phyloP scores from a whole-genome alignment of 2,888 invertebrate genomes.

The Melanostoma mellinum region DNA sequence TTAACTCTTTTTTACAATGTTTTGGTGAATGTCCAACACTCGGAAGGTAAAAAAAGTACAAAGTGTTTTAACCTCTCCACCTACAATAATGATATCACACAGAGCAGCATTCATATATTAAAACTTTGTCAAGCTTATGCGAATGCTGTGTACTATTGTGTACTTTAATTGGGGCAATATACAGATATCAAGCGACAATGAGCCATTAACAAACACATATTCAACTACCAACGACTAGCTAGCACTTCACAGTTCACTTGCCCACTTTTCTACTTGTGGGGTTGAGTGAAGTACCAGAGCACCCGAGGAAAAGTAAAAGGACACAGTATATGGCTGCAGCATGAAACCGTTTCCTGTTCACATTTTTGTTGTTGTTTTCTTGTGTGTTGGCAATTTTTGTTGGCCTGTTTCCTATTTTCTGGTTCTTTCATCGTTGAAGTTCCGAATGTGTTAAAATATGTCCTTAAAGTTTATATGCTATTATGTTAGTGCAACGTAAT shows the following conservation, averaged over 20 bases:
- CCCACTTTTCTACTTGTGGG: not conserved
- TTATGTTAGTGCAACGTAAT: constrained; percentile 56
- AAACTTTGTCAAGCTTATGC: no score
- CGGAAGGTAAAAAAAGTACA: no score
- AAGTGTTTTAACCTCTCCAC: no score
- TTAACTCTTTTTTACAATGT: no score
- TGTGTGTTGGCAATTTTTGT: constrained; percentile 17
- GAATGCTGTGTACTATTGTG: no score
- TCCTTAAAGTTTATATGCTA: constrained; percentile 62
- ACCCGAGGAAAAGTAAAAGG: constrained; percentile 7
- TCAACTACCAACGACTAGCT: not conserved
- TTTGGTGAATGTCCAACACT: no score
- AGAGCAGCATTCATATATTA: no score
- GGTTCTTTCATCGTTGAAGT: constrained; percentile 6
- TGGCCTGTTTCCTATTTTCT: constrained; percentile 34
- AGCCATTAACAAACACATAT: constrained; percentile 45
- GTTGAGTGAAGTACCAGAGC: not conserved
- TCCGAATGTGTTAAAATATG: constrained; percentile 58
- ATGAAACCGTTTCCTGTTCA: constrained; percentile 43
- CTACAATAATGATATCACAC: no score
- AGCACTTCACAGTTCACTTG: constrained; percentile 5
- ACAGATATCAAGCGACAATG: constrained; percentile 33
- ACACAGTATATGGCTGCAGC: constrained; percentile 33
- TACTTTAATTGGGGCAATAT: not conserved
- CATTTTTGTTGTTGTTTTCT: constrained; percentile 17